A percentile compares a stretch with the other conserved stretches of the same genome.
phyloP scores from a whole-genome alignment of 2,113 vertebrate species.

The Thomomys bottae region DNA sequence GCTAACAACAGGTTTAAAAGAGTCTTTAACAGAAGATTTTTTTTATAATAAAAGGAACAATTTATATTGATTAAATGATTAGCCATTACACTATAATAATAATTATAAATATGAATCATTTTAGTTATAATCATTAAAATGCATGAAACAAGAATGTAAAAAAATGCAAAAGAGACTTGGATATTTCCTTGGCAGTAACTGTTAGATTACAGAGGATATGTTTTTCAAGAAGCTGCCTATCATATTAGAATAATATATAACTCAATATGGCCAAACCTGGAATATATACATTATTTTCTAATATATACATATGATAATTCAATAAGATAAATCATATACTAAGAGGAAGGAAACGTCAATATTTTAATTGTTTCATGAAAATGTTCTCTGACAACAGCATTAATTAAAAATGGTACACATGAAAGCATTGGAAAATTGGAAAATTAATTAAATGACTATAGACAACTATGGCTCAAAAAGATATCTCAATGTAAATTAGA shows the following conservation, averaged over 20 bases:
- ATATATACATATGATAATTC: neutral
- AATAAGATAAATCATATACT: neutral
- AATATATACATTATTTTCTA: neutral
- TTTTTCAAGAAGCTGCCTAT: too few species aligned
- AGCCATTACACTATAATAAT: neutral
- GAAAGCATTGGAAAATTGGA: neutral
- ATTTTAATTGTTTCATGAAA: neutral
- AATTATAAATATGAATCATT: neutral
- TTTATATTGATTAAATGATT: neutral
- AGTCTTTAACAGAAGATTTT: neutral
- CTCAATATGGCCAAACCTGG: neutral
- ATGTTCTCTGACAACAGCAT: neutral
- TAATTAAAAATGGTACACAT: neutral
- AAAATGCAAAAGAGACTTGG: neutral
- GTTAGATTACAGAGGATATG: neutral
- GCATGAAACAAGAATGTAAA: neutral
- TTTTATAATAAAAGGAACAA: neutral
- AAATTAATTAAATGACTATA: slow-evolving; percentile 4
- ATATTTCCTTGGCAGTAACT: neutral
- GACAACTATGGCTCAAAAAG: neutral
- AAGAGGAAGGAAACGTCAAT: neutral
- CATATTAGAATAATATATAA: too few species aligned
- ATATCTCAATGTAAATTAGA: neutral
- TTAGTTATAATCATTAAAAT: neutral
- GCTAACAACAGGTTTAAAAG: neutral